These are phyloP conservation scores for Tachina grossa DNA, from an alignment of 2,888 invertebrate genomes.

Conservation along the genomic window DNA sequence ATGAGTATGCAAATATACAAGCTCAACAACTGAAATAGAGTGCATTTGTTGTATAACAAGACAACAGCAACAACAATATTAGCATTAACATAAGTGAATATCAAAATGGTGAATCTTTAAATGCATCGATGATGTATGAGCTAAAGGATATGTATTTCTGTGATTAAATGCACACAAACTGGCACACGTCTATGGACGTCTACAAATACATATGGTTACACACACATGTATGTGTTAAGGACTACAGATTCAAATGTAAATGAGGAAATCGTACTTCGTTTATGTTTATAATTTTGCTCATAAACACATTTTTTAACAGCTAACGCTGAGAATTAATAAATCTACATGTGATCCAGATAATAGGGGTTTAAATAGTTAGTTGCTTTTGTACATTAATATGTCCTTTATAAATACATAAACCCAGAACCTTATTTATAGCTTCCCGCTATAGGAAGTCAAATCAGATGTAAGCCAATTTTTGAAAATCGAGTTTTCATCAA, in stretches of 20 bases:
- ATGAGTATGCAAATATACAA: slow-evolving; percentile 2
- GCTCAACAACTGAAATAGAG: background rate
- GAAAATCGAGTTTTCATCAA: too few species aligned
- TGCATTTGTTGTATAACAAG: background rate
- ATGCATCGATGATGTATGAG: slow-evolving; percentile 26
- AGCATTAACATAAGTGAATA: slow-evolving; percentile 63
- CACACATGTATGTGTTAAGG: background rate
- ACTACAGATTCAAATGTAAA: background rate
- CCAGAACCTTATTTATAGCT: too few species aligned
- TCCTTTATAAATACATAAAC: too few species aligned
- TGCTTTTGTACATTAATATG: too few species aligned
- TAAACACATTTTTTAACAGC: background rate
- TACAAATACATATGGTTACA: background rate
- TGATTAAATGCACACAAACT: background rate
- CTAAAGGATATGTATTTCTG: slow-evolving; percentile 7
- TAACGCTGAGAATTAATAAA: background rate
- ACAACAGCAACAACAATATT: slow-evolving; percentile 42
- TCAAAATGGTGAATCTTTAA: slow-evolving; percentile 35
- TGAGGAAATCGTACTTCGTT: background rate
- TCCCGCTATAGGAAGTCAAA: too few species aligned
- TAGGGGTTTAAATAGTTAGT: too few species aligned
- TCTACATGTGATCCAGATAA: background rate
- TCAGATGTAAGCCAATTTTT: too few species aligned
- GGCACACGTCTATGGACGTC: background rate
- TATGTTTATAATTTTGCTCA: background rate